phyloP scores from a whole-genome alignment of 1,140 invertebrate genomes.

The Halesus radiatus region DNA sequence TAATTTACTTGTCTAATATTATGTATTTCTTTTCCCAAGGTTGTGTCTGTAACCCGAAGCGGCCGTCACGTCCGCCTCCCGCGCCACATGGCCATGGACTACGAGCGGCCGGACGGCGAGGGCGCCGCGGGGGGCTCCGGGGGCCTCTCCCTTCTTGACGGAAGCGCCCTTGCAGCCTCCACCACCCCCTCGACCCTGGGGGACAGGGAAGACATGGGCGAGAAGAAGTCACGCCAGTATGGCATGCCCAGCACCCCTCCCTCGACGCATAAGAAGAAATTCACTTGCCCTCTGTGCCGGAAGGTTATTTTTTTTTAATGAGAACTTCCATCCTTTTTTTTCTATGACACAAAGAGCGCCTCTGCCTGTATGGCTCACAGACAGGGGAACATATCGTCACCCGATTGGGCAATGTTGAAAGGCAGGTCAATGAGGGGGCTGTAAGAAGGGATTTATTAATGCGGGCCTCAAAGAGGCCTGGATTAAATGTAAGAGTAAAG shows the following conservation, averaged over 20 bases:
- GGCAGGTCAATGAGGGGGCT: too few relatives aligned
- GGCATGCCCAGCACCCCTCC: not conserved
- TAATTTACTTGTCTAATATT: too few relatives aligned
- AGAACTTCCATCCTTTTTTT: too few relatives aligned
- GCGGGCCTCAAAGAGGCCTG: too few relatives aligned
- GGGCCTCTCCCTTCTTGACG: not conserved
- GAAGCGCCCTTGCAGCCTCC: not conserved
- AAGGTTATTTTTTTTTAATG: slow-evolving; percentile 34
- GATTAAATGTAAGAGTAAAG: too few relatives aligned
- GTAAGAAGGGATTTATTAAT: too few relatives aligned
- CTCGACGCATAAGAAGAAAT: slow-evolving; percentile 16
- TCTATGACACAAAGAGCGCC: too few relatives aligned
- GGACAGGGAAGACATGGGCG: not conserved
- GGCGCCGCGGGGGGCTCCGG: not conserved
- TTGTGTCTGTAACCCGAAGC: slow-evolving; percentile 42
- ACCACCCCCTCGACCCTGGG: not conserved
- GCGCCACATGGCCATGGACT: slow-evolving; percentile 37
- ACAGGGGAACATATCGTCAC: too few relatives aligned
- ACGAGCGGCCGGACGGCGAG: slow-evolving; percentile 16
- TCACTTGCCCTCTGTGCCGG: slow-evolving; percentile 39
- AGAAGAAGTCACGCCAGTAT: not conserved
- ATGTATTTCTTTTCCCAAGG: slow-evolving; percentile 15
- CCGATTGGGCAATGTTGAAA: too few relatives aligned
- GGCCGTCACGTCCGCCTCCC: slow-evolving; percentile 40
- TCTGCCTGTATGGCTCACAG: too few relatives aligned